Base-by-base conservation (phyloP, 2,113 vertebrate genomes). In the Atrichornis clamosus region DNA sequence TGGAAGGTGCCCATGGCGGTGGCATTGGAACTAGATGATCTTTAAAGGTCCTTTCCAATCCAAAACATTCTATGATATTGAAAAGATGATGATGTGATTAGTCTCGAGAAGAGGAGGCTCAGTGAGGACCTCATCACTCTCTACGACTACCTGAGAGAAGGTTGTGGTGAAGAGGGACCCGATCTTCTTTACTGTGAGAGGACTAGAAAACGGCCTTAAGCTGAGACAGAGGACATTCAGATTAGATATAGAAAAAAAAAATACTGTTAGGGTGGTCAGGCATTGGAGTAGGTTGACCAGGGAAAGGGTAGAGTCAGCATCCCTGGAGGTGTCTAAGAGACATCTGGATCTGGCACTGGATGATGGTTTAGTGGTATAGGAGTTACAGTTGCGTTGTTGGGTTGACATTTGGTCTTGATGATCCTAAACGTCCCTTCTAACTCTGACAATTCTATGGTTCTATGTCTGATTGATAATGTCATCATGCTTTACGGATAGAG, bases 131-230 rank as follows among this genome's bases (percentile, higher is more conserved):
- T 32, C 22, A 33, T 73, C 1, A 0, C 9, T 53, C 33, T 59
- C 24, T 46, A 16, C 19, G 59, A 2, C 15, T 41, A 5, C 16
- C 11, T 68, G 11, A 22, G 35, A 60, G 47, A 30, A 39, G 6
- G 9, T 10, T 41, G 13, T 32, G 26, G 7, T n/a, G n/a, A 32
- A 21, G 13, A 18, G 39, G 8, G 1, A 10, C 17, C 10, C 0
- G 0, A 6, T 32, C 41, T 76, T 30, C 62, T 53, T n/a, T 46
- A 13, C 15, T 24, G 4, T 19, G 26, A 89, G 21, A 32, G 21
- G 16, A 62, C 47, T 17, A 47, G 30, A 83, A 83, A 83, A 55
- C 42, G 35, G 8, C 21, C 21, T 60, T 53, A 47, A 35, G 5
- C 5, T 68, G 78, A 76, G 60, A 32, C 13, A 60, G 11, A 8